Percentiles rank a stretch among this genome's conserved stretches.
phyloP scores from a whole-genome alignment of 37 sponge, comb jelly and placozoan genomes.

The Chondrilla cf. caribensis region DNA sequence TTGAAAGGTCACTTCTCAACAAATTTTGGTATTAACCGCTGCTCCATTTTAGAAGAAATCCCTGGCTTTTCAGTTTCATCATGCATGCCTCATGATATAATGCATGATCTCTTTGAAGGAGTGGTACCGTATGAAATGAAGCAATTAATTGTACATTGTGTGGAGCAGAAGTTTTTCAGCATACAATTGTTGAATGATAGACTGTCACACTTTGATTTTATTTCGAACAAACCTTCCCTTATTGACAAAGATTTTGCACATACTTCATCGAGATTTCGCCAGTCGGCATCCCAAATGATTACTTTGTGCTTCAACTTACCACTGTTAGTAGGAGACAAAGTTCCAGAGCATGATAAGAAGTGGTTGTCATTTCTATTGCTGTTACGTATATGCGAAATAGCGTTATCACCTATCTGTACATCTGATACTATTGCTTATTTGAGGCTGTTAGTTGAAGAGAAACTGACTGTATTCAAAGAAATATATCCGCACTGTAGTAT shows the following conservation, averaged over 20 bases:
- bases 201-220: constrained; percentile 28
- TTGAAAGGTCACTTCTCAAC: constrained; percentile 17
- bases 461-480: constrained; percentile 17
- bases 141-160: constrained; percentile 17
- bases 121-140: constrained; percentile 41
- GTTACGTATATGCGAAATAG: constrained; percentile 32
- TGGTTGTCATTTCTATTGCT: constrained; percentile 47
- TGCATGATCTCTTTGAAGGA: constrained; percentile 57
- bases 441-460: constrained; percentile 40
- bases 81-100: constrained; percentile 37
- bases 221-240: constrained; percentile 7
- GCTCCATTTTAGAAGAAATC: constrained; percentile 30
- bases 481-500: constrained; percentile 26
- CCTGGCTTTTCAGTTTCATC: constrained; percentile 24
- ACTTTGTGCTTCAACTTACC: constrained; percentile 24
- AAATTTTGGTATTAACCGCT: constrained; percentile 31
- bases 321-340: constrained; percentile 37
- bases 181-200: constrained; percentile 26
- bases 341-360: constrained; percentile 42
- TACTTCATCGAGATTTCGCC: constrained; percentile 1
- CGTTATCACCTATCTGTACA: constrained; percentile 18
- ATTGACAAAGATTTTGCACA: not conserved
- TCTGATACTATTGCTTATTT: constrained; percentile 34
- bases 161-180: not conserved
- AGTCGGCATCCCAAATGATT: constrained; percentile 48